Evolutionary conservation across 2,113 vertebrate genomes (phyloP).

Genomic region (Lagopus muta): DNA sequence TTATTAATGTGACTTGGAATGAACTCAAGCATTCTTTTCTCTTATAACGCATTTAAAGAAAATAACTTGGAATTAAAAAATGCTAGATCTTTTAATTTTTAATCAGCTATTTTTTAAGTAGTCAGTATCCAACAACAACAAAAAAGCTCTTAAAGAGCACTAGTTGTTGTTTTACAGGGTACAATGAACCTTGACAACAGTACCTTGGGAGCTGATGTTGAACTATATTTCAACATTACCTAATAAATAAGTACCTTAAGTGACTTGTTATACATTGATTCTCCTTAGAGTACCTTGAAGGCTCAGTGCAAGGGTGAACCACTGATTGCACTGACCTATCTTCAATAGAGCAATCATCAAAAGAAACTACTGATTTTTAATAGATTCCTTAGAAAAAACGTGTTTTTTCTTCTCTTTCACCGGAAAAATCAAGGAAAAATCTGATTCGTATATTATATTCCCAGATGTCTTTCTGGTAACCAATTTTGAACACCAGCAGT

Average conservation of each 20-base stretch:
- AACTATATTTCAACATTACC: background rate
- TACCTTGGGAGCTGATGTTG: background rate
- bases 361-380: background rate
- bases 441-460: background rate
- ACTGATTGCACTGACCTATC: background rate
- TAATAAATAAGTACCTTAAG: background rate
- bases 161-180: constrained; percentile 12
- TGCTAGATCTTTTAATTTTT: constrained; percentile 55
- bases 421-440: background rate
- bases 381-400: background rate
- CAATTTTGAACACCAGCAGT: background rate
- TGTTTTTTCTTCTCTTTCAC: background rate
- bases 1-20: constrained; percentile 60
- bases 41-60: background rate
- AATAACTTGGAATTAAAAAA: constrained; percentile 19
- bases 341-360: background rate
- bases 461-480: background rate
- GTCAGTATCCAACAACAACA: background rate
- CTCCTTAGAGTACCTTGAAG: background rate
- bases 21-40: constrained; percentile 41
- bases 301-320: background rate
- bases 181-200: background rate
- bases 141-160: background rate
- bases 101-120: background rate
- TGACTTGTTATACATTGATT: background rate